These are phyloP conservation scores for Myodes glareolus DNA, from an alignment of 2,113 vertebrate species.

Conservation along the genomic window DNA sequence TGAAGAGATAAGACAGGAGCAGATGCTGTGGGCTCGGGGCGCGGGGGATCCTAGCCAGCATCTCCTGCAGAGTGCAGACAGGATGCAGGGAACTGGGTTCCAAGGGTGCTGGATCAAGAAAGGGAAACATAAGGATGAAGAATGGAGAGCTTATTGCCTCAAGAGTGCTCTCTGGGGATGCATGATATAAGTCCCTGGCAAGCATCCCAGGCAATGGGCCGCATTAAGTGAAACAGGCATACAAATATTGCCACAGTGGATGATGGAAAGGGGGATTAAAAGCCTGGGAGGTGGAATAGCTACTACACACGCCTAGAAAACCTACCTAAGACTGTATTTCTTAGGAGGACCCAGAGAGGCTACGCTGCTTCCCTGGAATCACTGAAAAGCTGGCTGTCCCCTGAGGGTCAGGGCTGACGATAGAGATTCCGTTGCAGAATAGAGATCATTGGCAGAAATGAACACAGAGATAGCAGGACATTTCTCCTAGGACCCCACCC, in stretches of 20 bases:
- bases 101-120: background rate
- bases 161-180: background rate
- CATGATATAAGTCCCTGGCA: slow-evolving; percentile 29
- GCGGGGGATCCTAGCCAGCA: background rate
- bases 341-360: background rate
- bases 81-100: background rate
- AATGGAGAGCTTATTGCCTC: background rate
- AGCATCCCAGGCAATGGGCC: background rate
- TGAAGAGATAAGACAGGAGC: background rate
- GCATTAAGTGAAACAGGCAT: slow-evolving; percentile 44
- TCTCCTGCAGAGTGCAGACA: background rate
- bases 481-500: background rate
- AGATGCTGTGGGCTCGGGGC: background rate
- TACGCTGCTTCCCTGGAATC: background rate
- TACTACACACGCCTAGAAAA: background rate
- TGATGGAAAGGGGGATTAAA: background rate
- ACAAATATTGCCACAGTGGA: background rate
- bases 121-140: background rate
- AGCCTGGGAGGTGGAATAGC: background rate
- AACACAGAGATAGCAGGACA: background rate
- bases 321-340: background rate
- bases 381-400: background rate
- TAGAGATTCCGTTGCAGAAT: background rate
- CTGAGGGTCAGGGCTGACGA: background rate
- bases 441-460: background rate